phyloP scores from a whole-genome alignment of 2,113 vertebrate genomes.

The Naja naja region DNA sequence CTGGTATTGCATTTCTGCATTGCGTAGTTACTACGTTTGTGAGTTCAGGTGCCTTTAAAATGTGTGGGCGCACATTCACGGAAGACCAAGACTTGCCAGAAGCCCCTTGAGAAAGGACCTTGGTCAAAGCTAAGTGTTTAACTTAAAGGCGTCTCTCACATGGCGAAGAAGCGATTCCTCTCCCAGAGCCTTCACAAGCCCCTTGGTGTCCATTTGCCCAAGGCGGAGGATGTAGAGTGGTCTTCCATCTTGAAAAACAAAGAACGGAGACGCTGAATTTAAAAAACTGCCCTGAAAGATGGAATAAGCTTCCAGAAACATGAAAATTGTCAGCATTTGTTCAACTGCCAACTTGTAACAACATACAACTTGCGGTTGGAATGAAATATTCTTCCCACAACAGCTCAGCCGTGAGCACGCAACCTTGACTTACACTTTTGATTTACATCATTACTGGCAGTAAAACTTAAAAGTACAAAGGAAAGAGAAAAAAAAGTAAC shows the following conservation, averaged over 20 bases:
- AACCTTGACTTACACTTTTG: background rate
- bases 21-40: no score
- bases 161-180: constrained; percentile 80
- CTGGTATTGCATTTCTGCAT: no score
- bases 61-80: no score
- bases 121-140: background rate
- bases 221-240: constrained; percentile 81
- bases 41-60: no score
- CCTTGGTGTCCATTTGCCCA: constrained; percentile 86
- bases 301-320: background rate
- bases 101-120: background rate
- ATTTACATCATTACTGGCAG: background rate
- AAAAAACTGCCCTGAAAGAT: background rate
- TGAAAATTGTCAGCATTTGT: background rate
- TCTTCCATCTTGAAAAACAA: constrained; percentile 68
- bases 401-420: background rate
- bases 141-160: constrained; percentile 52
- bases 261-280: background rate
- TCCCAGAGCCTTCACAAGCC: constrained; percentile 80
- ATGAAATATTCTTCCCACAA: background rate
- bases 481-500: background rate
- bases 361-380: background rate
- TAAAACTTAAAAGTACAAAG: background rate
- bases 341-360: background rate
- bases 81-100: background rate